Base-by-base conservation (phyloP, 64 coral and sea anemone species). In the Montipora capricornis region DNA sequence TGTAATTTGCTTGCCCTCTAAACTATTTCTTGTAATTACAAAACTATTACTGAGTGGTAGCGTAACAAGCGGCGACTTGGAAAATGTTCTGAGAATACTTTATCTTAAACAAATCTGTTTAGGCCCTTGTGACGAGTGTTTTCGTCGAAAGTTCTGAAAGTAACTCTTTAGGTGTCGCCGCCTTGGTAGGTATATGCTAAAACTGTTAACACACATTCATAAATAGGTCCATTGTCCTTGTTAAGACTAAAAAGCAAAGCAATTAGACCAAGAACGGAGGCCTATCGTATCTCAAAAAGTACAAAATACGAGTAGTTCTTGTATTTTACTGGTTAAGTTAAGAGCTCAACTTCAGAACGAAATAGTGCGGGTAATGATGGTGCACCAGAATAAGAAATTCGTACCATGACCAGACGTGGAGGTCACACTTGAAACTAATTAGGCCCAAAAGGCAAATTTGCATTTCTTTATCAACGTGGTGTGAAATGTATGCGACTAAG, bases 161-260 rank as follows among this genome's bases (percentile, higher is more conserved):
- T 77, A 48, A 67, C 20, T 61, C 2, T 20, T 59, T 61, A 59
- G 37, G 37, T 37, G 37, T 37, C 37, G 37, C 37, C 37, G 37
- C 37, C 37, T 37, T 37, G 37, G 37, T 37, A 37, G 37, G 37
- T 37, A 37, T 2, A 37, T 92, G 91, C 55, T 47, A 22, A 44
- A 15, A 59, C 59, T 14, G 68, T 84, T 84, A 84, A 11, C 81
- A 84, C 58, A 78, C 68, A 24, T 93, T 59, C 74, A 82, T 20
- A 37, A 37, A 37, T 87, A 86, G 81, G 50, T 10, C 83, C 14
- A 75, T 87, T 74, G 75, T 93, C 52, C 73, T 84, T 48, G 80
- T 20, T 12, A 66, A 76, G 67, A 83, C 76, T 73, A 26, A 78
- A 62, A 29, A 69, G 52, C 37, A 77, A 92, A 80, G 73, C 85